Conservation (phyloP, 2,888 invertebrate genomes). For the Watsonalla binaria region DNA sequence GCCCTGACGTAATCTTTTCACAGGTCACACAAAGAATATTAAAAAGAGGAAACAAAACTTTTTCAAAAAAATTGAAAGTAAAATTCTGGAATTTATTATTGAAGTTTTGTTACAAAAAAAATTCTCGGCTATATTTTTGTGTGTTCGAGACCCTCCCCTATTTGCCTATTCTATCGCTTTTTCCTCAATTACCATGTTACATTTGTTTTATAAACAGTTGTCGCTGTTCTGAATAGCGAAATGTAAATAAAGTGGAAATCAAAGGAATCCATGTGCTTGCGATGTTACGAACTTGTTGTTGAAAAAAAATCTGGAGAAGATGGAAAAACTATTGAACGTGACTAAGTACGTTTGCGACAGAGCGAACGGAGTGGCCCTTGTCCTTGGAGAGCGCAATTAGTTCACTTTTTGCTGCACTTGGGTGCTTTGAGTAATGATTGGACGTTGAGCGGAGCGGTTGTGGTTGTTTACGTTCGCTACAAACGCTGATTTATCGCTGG, state of each 20-base stretch:
- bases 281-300: conserved; percentile 6
- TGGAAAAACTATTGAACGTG: conserved; percentile 71
- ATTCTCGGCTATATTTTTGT: conserved; percentile 24
- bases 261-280: background rate
- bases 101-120: conserved; percentile 27
- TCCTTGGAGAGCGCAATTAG: conserved; percentile 75
- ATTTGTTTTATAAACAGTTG: conserved; percentile 26
- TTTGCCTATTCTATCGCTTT: conserved; percentile 27
- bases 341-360: conserved; percentile 70
- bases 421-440: conserved; percentile 73
- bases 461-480: conserved; percentile 64
- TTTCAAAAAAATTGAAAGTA: conserved; percentile 27
- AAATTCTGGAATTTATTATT: conserved; percentile 26
- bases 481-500: conserved; percentile 64
- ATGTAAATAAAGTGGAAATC: background rate
- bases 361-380: conserved; percentile 61
- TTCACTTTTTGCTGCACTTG: conserved; percentile 69
- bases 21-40: conserved; percentile 39
- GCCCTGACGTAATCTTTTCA: conserved; percentile 35
- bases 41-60: conserved; percentile 24
- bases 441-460: conserved; percentile 46
- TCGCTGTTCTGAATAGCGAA: conserved; percentile 9
- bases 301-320: conserved; percentile 35
- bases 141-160: conserved; percentile 23
- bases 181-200: conserved; percentile 31